These are phyloP conservation scores for Drosophila parabipectinata DNA, from an alignment of 1,140 invertebrate species.

Conservation along the genomic window DNA sequence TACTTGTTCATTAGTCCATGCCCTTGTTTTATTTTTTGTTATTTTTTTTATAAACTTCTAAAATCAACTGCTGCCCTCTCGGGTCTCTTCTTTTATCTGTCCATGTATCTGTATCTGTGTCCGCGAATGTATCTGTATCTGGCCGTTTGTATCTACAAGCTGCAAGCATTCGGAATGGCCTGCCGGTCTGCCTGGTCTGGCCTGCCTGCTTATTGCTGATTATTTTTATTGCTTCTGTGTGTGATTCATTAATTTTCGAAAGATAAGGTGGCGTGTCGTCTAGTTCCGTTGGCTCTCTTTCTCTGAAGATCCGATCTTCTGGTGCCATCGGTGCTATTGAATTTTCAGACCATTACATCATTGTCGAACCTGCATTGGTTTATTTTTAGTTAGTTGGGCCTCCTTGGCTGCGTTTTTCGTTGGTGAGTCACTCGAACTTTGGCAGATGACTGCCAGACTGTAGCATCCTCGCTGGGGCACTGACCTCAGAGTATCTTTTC, in stretches of 20 bases:
- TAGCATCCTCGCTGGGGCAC: not conserved
- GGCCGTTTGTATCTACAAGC: slow-evolving; percentile 62
- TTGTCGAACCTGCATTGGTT: slow-evolving; percentile 28
- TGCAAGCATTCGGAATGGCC: slow-evolving; percentile 43
- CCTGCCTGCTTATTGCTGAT: slow-evolving; percentile 71
- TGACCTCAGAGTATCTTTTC: not conserved
- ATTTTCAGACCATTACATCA: slow-evolving; percentile 64
- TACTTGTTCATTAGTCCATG: slow-evolving; percentile 75
- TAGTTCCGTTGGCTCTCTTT: slow-evolving; percentile 17
- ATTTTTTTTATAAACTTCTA: slow-evolving; percentile 52
- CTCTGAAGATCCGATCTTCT: slow-evolving; percentile 1
- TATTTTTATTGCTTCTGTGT: slow-evolving; percentile 71
- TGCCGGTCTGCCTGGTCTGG: slow-evolving; percentile 23
- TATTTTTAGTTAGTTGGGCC: slow-evolving; percentile 47
- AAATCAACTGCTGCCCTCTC: slow-evolving; percentile 37
- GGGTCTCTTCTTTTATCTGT: slow-evolving; percentile 3
- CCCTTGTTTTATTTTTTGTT: slow-evolving; percentile 4
- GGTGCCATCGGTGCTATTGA: slow-evolving; percentile 32
- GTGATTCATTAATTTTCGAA: slow-evolving; percentile 72
- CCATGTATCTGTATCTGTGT: slow-evolving; percentile 24
- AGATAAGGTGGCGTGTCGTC: slow-evolving; percentile 50
- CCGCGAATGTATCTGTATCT: slow-evolving; percentile 60
- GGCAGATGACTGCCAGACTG: slow-evolving; percentile 16
- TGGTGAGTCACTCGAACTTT: slow-evolving; percentile 29
- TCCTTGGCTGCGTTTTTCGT: slow-evolving; percentile 16